These are phyloP conservation scores for Galendromus occidentalis DNA, from an alignment of 1,140 invertebrate species.

Conservation along the genomic window DNA sequence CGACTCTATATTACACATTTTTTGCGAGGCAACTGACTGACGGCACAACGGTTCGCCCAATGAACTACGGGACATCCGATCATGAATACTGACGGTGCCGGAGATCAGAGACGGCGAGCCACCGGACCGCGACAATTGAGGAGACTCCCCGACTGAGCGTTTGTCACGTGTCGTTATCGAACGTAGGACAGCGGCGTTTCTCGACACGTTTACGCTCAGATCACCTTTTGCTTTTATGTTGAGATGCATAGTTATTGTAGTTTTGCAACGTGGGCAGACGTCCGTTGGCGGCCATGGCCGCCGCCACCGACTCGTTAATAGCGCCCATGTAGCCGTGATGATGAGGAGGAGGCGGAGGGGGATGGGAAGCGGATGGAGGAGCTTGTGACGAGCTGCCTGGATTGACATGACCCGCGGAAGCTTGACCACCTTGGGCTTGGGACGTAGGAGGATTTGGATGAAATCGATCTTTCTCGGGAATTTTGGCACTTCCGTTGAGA, in stretches of 20 bases:
- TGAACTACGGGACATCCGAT: too few relatives aligned
- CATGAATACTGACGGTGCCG: too few relatives aligned
- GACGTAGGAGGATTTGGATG: background rate
- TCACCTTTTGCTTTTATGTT: too few relatives aligned
- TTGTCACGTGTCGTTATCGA: too few relatives aligned
- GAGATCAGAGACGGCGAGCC: too few relatives aligned
- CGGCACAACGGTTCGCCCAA: too few relatives aligned
- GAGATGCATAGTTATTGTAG: constrained; percentile 6
- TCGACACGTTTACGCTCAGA: too few relatives aligned
- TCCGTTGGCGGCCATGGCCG: constrained; percentile 7
- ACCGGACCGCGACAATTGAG: too few relatives aligned
- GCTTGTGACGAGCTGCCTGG: background rate
- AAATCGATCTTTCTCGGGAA: background rate
- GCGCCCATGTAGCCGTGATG: background rate
- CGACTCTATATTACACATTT: too few relatives aligned
- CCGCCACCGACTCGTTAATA: background rate
- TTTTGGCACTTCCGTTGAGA: background rate
- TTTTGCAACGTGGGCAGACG: background rate
- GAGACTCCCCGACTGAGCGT: too few relatives aligned
- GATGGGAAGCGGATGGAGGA: background rate
- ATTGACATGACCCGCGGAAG: background rate
- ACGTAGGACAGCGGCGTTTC: too few relatives aligned
- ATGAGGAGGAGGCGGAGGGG: background rate
- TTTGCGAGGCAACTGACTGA: too few relatives aligned
- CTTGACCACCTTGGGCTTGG: background rate